These are phyloP conservation scores for Pogona vitticeps DNA, from an alignment of 2,113 vertebrate genomes.

Conservation along the genomic window DNA sequence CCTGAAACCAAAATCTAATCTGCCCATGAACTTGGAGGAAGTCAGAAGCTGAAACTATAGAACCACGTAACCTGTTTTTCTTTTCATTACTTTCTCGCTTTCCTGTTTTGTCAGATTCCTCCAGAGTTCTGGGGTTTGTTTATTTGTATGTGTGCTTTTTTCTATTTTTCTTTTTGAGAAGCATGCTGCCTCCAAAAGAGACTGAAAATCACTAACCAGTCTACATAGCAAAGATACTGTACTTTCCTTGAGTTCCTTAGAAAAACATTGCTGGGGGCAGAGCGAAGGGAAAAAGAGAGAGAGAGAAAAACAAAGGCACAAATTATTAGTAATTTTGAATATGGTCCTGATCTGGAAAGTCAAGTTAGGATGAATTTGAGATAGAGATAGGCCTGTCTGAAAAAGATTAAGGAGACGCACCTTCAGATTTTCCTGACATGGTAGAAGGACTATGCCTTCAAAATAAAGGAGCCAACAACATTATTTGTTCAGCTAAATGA, in stretches of 20 bases:
- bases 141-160: conserved; percentile 4
- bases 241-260: conserved; percentile 36
- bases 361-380: not conserved
- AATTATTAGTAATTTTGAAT: conserved; percentile 57
- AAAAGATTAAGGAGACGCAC: not conserved
- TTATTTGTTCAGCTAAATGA: conserved; percentile 27
- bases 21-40: not conserved
- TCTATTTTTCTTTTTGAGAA: conserved; percentile 17
- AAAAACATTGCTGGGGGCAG: not conserved
- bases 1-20: conserved; percentile 31
- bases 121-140: conserved; percentile 22
- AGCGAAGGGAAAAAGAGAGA: not conserved
- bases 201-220: conserved; percentile 70
- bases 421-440: not conserved
- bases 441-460: conserved; percentile 22
- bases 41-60: conserved; percentile 27
- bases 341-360: conserved; percentile 40
- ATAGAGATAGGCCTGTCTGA: not conserved
- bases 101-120: conserved; percentile 55
- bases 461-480: conserved; percentile 17
- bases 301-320: conserved; percentile 42
- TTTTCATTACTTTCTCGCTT: conserved; percentile 8
- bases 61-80: conserved; percentile 13
- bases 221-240: conserved; percentile 67
- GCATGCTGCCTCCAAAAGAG: conserved; percentile 65